phyloP scores from a whole-genome alignment of 2,888 invertebrate species.

The Bombylius discolor region DNA sequence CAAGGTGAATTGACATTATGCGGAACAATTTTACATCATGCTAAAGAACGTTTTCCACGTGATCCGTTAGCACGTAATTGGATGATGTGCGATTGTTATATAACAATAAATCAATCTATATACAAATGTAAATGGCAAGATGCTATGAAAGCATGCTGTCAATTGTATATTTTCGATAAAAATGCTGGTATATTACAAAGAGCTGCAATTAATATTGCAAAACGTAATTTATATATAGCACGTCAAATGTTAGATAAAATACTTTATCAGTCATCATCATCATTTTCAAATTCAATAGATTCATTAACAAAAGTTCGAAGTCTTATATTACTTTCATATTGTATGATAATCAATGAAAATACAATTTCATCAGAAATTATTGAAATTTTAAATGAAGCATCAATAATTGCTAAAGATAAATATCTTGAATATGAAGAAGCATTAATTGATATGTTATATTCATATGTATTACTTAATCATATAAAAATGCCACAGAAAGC shows the following conservation, averaged over 20 bases:
- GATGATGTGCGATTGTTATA: slow-evolving; percentile 52
- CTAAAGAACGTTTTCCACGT: slow-evolving; percentile 50
- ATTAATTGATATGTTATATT: slow-evolving; percentile 63
- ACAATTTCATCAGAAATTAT: slow-evolving; percentile 44
- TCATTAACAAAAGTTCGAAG: slow-evolving; percentile 44
- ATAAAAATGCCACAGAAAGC: slow-evolving; percentile 69
- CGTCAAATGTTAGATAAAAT: slow-evolving; percentile 27
- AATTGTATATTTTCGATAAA: slow-evolving; percentile 51
- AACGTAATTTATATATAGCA: slow-evolving; percentile 33
- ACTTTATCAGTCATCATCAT: not conserved
- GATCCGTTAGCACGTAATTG: slow-evolving; percentile 49
- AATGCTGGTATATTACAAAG: slow-evolving; percentile 50
- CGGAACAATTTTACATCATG: slow-evolving; percentile 45
- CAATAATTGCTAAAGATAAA: slow-evolving; percentile 59
- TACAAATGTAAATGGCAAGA: slow-evolving; percentile 49
- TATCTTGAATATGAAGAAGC: slow-evolving; percentile 66
- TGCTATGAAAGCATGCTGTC: slow-evolving; percentile 54
- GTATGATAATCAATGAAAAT: slow-evolving; percentile 37
- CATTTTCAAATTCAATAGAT: slow-evolving; percentile 34
- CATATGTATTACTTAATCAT: slow-evolving; percentile 54
- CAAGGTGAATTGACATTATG: slow-evolving; percentile 45
- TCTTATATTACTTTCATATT: slow-evolving; percentile 54
- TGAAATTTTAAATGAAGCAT: slow-evolving; percentile 51
- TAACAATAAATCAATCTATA: slow-evolving; percentile 38
- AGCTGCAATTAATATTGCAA: slow-evolving; percentile 32